Evolutionary conservation across 2,888 invertebrate species (phyloP), one percentile per base, ranked within the genome.

Genomic region (Oscheius onirici): DNA sequence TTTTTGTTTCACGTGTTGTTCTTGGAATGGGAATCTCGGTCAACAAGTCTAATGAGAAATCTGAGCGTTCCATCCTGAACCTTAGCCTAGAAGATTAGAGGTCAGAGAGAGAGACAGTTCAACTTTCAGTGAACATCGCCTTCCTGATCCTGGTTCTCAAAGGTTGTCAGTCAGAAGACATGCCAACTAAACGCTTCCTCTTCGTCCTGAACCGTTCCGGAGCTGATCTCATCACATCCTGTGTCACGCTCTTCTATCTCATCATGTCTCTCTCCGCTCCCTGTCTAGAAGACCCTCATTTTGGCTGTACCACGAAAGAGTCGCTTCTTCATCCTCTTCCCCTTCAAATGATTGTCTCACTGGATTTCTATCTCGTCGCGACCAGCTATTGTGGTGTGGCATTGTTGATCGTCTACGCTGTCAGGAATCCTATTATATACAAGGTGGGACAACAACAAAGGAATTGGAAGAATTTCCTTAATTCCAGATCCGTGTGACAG

Each of bases 321-420:
- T n/a, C 46, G 46, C 15, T 46, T 15, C 44, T 41, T n/a, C 68
- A 68, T 44, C 68, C 68, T 44, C 58, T 68, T 17, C 68, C 68
- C 5, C 57, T 68, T 43, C 40, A 76, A 68, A 71, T 76, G 41
- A 73, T 74, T 28, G 72, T 82, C 41, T 79, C 80, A 24, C 67
- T 82, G 28, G 75, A 82, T 66, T 82, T 80, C 41, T 82, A 80
- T 80, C 69, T 70, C 58, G 76, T 82, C 11, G 76, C 79, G 26
- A 57, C 75, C 17, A 75, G 75, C 40, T 82, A 82, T 61, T 74
- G 75, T 55, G 80, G 82, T 15, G 78, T 82, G 43, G 78, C 78
- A 3, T 40, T 79, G 2, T 63, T 82, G n/a, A 82, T 78, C 3
- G 77, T 74, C 40, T 81, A 82, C 68, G 82, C 82, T 0, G 82